Evolutionary conservation across 2,797 vertebrate species (phyloP).

Genomic region (Carcharodon carcharias): DNA sequence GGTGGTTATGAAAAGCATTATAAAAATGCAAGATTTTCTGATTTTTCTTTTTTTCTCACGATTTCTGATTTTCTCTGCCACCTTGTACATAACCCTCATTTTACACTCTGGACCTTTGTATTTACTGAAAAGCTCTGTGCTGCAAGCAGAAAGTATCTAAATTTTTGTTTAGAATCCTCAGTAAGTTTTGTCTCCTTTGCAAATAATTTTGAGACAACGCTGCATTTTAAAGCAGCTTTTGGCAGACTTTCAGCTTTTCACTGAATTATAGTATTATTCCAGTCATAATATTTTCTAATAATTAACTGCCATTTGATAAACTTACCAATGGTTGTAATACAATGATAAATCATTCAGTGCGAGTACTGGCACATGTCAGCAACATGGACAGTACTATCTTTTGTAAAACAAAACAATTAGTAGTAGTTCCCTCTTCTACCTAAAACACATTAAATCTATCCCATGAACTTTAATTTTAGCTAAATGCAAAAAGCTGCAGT

Average conservation of each 20-base stretch:
- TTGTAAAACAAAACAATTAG: neutral
- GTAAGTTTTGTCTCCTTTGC: neutral
- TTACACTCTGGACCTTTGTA: neutral
- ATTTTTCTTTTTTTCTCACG: neutral
- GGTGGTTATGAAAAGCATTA: neutral
- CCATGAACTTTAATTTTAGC: neutral
- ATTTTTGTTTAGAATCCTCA: neutral
- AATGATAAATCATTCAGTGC: neutral
- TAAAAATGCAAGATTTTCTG: neutral
- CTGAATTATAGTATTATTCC: neutral
- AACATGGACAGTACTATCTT: neutral
- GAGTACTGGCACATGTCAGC: neutral
- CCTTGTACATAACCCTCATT: neutral
- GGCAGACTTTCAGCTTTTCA: neutral
- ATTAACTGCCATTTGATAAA: neutral
- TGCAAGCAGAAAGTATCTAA: neutral
- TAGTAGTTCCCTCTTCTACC: neutral
- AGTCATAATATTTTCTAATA: neutral
- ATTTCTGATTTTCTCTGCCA: neutral
- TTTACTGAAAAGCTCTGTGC: neutral
- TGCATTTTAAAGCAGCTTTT: neutral
- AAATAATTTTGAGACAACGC: slow-evolving; percentile 1
- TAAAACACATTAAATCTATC: neutral
- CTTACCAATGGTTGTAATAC: neutral
- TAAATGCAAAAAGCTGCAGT: neutral